Evolutionary conservation across 1,140 invertebrate species (phyloP).

Genomic region (Phortica variegata): DNA sequence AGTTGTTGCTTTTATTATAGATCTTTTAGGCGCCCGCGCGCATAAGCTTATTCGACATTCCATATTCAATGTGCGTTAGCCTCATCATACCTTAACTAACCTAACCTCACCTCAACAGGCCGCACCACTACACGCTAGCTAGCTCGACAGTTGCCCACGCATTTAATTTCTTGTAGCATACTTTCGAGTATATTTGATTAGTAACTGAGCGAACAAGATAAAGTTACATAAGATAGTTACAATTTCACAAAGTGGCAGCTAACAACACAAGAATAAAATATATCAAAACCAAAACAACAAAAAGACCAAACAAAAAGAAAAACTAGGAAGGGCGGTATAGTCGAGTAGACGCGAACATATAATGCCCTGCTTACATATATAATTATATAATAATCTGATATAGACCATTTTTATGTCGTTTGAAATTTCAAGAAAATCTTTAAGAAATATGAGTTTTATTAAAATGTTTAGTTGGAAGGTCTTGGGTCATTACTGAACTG

Average conservation of each 20-base stretch:
- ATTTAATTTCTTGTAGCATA: slow-evolving; percentile 15
- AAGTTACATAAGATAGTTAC: slow-evolving; percentile 49
- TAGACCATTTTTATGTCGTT: too few species aligned
- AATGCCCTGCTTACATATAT: not conserved
- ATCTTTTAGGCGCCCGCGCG: too few species aligned
- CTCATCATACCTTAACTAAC: not conserved
- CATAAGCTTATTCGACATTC: too few species aligned
- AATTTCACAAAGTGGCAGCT: slow-evolving; percentile 47
- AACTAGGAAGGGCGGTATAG: not conserved
- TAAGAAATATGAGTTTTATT: not conserved
- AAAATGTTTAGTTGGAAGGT: too few species aligned
- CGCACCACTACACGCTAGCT: too few species aligned
- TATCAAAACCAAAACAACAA: not conserved
- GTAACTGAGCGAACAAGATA: slow-evolving; percentile 24
- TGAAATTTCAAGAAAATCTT: not conserved
- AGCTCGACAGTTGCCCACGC: not conserved
- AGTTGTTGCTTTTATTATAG: slow-evolving; percentile 21
- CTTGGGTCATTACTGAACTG: too few species aligned
- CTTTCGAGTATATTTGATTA: slow-evolving; percentile 46
- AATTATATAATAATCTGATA: too few species aligned
- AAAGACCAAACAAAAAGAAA: not conserved
- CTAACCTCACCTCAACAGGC: not conserved
- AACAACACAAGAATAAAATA: slow-evolving; percentile 23
- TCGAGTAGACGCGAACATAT: not conserved
- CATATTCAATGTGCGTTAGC: slow-evolving; percentile 30